Evolutionary conservation across 2,888 invertebrate species (phyloP).

Genomic region (Dolichomitus sp.): DNA sequence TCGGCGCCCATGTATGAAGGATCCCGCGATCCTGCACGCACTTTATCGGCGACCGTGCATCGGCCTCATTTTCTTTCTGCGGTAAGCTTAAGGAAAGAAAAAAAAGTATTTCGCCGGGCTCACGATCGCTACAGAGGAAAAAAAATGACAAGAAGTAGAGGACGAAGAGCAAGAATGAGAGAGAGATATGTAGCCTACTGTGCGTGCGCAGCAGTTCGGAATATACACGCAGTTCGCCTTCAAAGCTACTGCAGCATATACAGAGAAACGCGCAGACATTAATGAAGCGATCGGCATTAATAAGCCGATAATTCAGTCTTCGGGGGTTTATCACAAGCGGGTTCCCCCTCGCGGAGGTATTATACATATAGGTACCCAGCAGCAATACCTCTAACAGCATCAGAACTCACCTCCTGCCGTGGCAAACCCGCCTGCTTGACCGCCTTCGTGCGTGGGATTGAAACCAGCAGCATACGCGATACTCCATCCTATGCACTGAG

Average conservation of each 20-base stretch:
- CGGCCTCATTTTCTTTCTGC: conserved; percentile 27
- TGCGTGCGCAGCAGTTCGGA: conserved; percentile 39
- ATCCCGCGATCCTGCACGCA: conserved; percentile 48
- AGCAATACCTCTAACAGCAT: conserved; percentile 51
- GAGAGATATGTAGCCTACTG: conserved; percentile 38
- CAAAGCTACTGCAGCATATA: not conserved
- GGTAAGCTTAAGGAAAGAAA: conserved; percentile 19
- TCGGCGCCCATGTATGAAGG: conserved; percentile 13
- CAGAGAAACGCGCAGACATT: conserved; percentile 74
- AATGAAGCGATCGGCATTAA: conserved; percentile 84
- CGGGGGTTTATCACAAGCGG: conserved; percentile 63
- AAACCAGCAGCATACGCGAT: conserved; percentile 57
- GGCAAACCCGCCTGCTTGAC: conserved; percentile 54
- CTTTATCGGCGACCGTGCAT: conserved; percentile 55
- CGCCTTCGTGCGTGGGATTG: conserved; percentile 65
- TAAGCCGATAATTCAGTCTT: conserved; percentile 76
- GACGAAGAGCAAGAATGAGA: conserved; percentile 9
- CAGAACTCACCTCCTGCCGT: conserved; percentile 62
- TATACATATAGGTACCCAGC: conserved; percentile 17
- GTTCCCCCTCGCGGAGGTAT: conserved; percentile 36
- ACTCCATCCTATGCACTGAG: conserved; percentile 55
- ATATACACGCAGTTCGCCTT: conserved; percentile 16
- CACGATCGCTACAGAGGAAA: conserved; percentile 5
- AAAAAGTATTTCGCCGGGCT: conserved; percentile 28
- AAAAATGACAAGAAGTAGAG: not conserved